Base-by-base conservation (phyloP, 2,797 vertebrate genomes). In the Rhyacichthys aspro region DNA sequence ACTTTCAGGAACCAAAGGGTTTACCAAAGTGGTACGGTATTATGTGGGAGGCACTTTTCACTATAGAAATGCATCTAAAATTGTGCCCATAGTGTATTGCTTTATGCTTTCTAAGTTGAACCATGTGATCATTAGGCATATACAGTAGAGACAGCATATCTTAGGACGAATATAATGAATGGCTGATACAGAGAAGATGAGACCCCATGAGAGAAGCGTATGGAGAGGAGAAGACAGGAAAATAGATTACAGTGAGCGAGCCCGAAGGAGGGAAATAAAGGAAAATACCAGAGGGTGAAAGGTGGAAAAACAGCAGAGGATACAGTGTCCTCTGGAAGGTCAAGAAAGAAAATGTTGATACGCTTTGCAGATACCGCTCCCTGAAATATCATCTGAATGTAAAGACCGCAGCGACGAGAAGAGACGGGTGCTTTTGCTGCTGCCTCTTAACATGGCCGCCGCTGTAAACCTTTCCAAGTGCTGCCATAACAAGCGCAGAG, bases 221-320 rank as follows among this genome's bases (percentile, higher is more conserved):
- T 7, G 48, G 55, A 63, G 60, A 82, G 56, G 36, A 66, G 55
- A 61, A 69, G 71, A 79, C 78, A 79, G 83, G 83, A 78, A 84
- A 85, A 85, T 66, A 81, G 74, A 87, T 89, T 72, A 84, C 47
- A 34, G 52, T 47, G 56, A 74, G 36, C 7, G 33, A 71, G 67
- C 17, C 58, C 53, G 63, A 66, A 37, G 55, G 56, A 49, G 62
- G 32, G 66, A 64, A 67, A 70, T 79, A 70, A 45, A 61, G 65
- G 77, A 74, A 84, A 86, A 85, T 78, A 84, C 72, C 74, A 80
- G 61, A 76, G 68, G 70, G 65, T 61, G 57, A 84, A 81, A 73
- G 71, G 70, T 75, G 69, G 68, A 75, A 77, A 71, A 83, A 58
- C 47, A 43, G 33, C 45, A 70, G 58, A 73, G 67, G 55, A 70